Base-by-base conservation (phyloP, 2,888 invertebrate genomes). In the Agrotis ipsilon region DNA sequence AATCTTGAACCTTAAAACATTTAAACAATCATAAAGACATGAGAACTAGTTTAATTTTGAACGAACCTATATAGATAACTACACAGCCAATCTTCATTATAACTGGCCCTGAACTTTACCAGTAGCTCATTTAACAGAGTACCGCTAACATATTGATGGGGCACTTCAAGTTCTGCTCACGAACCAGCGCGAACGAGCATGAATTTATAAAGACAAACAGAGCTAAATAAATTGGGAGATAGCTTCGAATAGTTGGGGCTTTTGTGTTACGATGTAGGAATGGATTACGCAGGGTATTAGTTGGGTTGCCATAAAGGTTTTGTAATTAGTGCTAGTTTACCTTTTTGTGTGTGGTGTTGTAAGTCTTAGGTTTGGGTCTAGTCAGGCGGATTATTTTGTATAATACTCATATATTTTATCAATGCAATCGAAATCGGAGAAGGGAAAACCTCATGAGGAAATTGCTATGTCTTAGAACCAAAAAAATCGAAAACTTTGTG, bases 91-190 rank as follows among this genome's bases (percentile, higher is more conserved):
- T 61, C 51, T 72, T 51, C 60, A 46, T 60, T 78, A 60, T 46
- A 61, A 3, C 3, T 51, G 49, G 13, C 60, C 57, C 5, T 71
- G 72, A 51, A 57, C 21, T 55, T 55, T n/a, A 45, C 16, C 21
- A 58, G 27, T 19, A 54, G 18, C 55, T 75, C 48, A 68, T 75
- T 68, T 58, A 61, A 32, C 49, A 13, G 64, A 78, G 64, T 80
- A 81, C 52, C 52, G 19, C 68, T 78, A 55, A 76, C 39, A 75
- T 78, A 81, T 78, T 78, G 81, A 78, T 78, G 68, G 60, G 6
- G 57, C 75, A 60, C 39, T 68, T 61, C 54, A 57, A 54, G 76
- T 78, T 54, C 39, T 64, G 57, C 67, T 75, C 81, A 81, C 76
- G 68, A 46, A 46, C 32, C 24, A 45, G 63, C 39, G 67, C 43